Conservation (phyloP, 2,888 invertebrate species). For the Acrobeloides nanus region DNA sequence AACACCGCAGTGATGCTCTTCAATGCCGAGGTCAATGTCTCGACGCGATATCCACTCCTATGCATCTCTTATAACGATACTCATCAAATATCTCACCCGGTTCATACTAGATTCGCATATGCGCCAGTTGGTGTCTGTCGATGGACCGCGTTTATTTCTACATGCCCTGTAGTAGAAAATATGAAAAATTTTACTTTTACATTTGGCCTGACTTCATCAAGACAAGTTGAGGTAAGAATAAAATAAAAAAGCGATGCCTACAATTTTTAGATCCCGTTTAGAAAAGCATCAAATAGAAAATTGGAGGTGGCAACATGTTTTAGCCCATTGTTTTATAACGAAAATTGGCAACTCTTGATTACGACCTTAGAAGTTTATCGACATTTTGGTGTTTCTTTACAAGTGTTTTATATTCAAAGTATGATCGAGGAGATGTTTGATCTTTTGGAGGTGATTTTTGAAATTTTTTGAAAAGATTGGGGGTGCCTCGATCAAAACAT, state of each 20-base stretch:
- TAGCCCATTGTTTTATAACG: slow-evolving; percentile 43
- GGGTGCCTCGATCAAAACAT: too few relatives aligned
- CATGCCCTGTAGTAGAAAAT: slow-evolving; percentile 19
- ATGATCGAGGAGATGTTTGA: slow-evolving; percentile 37
- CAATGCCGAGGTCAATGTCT: slow-evolving; percentile 38
- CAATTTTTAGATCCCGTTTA: slow-evolving; percentile 24
- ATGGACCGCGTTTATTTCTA: slow-evolving; percentile 24
- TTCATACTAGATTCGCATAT: slow-evolving; percentile 23
- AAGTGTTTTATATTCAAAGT: slow-evolving; percentile 43
- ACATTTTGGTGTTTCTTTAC: slow-evolving; percentile 40
- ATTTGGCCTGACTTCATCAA: slow-evolving; percentile 11
- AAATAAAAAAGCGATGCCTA: too few relatives aligned
- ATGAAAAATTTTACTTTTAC: slow-evolving; percentile 20
- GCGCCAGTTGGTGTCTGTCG: slow-evolving; percentile 25
- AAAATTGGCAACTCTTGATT: slow-evolving; percentile 45
- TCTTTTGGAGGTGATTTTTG: slow-evolving; percentile 20
- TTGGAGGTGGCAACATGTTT: slow-evolving; percentile 43
- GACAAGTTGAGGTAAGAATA: slow-evolving; percentile 13
- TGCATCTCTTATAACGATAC: slow-evolving; percentile 25
- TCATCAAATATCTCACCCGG: slow-evolving; percentile 10
- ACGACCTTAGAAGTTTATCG: slow-evolving; percentile 38
- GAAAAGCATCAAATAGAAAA: slow-evolving; percentile 17
- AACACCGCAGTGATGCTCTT: slow-evolving; percentile 43
- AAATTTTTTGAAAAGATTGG: too few relatives aligned
- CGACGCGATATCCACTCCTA: slow-evolving; percentile 24